Evolutionary conservation across 2,888 invertebrate genomes (phyloP).

Genomic region (Machimus rusticus): DNA sequence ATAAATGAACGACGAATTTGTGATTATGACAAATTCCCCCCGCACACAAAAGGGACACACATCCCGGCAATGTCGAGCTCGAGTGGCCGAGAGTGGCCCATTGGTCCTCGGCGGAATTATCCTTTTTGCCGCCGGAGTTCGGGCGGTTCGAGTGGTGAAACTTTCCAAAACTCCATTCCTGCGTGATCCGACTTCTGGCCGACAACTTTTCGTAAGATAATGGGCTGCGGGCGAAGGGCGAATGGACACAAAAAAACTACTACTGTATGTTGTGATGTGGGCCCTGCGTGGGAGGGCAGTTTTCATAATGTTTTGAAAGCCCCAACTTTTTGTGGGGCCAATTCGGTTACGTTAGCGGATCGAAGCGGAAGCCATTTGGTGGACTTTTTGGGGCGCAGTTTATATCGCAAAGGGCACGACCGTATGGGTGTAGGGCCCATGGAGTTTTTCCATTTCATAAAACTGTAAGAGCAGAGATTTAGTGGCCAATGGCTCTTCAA

Average conservation of each 20-base stretch:
- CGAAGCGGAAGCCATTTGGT: neutral
- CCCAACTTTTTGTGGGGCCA: neutral
- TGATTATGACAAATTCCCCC: slow-evolving; percentile 32
- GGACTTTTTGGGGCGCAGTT: neutral
- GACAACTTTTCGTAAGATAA: neutral
- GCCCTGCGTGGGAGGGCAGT: neutral
- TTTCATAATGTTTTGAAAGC: neutral
- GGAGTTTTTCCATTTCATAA: neutral
- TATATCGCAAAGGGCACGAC: neutral
- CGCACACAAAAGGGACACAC: neutral
- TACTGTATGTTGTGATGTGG: neutral
- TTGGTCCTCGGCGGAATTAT: neutral
- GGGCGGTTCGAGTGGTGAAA: neutral
- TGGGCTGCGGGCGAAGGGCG: neutral
- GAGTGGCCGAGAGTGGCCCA: neutral
- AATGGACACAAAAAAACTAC: neutral
- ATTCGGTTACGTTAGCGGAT: neutral
- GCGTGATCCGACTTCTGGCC: slow-evolving; percentile 6
- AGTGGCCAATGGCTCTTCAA: neutral
- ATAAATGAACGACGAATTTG: slow-evolving; percentile 30
- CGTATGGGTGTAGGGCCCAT: neutral
- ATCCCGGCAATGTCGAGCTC: neutral
- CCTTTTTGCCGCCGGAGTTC: neutral
- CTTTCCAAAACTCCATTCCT: slow-evolving; percentile 1
- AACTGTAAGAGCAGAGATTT: neutral